Evolutionary conservation across 35 echinoderm and acorn worm genomes (phyloP), one percentile per base, ranked within the genome.

Genomic region (Ptychodera flava): DNA sequence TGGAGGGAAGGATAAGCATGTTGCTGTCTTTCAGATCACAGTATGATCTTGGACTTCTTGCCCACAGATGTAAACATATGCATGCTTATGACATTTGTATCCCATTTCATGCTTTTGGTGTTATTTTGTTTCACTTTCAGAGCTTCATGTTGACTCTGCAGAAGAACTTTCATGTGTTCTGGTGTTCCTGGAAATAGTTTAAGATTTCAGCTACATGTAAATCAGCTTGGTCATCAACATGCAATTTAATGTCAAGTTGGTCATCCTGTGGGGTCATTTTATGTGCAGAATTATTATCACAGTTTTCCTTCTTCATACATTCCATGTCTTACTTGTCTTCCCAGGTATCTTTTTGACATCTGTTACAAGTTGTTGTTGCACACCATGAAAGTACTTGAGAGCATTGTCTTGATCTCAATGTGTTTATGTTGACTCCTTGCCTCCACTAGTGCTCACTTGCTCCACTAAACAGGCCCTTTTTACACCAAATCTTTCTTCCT

Each of bases 1-100:
- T 16, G 35, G 86, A 80, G 29, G 86, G 86, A 0, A 87, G 36
- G 0, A 87, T 34, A 0, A 87, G 78, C 86, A 87, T 87, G 0
- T 87, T 87, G 45, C 78, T 87, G 86, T 80, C 32, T 35, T 37
- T 87, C 16, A 87, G 78, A 35, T 87, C 86, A 34, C 80, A 33
- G 0, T 87, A 80, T 31, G 76, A 34, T 33, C 36, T 0, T 33
- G 86, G 86, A 37, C 76, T 87, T 37, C 77, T 79, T 36, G 78
- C 76, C 86, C 86, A 87, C 0, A 87, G 53, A 34, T 75, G 27
- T 36, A 87, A 45, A 80, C 86, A 87, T 22, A 87, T 27, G 36
- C 86, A 87, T 27, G 36, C 86, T 87, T 78, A 87, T 78, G 12
- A 87, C 31, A 29, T 35, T 0, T 80, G n/a, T 87, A 34, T 87